phyloP scores from a whole-genome alignment of 2,113 vertebrate species.

The Coreoperca whiteheadi region DNA sequence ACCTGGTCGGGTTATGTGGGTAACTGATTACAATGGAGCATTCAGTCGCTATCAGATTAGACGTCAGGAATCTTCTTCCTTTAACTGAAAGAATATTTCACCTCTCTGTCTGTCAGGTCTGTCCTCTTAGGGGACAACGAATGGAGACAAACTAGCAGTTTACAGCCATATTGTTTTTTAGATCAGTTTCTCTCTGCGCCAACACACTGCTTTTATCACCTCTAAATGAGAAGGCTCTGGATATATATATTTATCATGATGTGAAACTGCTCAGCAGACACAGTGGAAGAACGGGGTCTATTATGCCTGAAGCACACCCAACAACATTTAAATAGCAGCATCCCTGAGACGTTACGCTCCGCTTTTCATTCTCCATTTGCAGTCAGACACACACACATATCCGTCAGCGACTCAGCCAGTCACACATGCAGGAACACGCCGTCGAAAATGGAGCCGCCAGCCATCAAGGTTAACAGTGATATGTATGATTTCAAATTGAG shows the following conservation, averaged over 20 bases:
- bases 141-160: slow-evolving; percentile 10
- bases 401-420: slow-evolving; percentile 25
- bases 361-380: slow-evolving; percentile 49
- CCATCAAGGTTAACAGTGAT: slow-evolving; percentile 62
- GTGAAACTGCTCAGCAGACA: slow-evolving; percentile 18
- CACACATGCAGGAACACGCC: slow-evolving; percentile 8
- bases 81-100: slow-evolving; percentile 62
- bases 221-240: slow-evolving; percentile 15
- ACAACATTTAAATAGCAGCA: slow-evolving; percentile 45
- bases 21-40: slow-evolving; percentile 54
- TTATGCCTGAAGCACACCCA: slow-evolving; percentile 35
- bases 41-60: slow-evolving; percentile 65
- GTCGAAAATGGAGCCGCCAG: slow-evolving; percentile 29
- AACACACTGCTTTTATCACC: slow-evolving; percentile 32
- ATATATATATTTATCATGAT: slow-evolving; percentile 21
- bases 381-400: slow-evolving; percentile 26
- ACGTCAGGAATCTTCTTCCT: slow-evolving; percentile 50
- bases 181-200: background rate
- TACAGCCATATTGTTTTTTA: slow-evolving; percentile 16
- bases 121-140: slow-evolving; percentile 45
- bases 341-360: slow-evolving; percentile 20
- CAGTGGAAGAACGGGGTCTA: slow-evolving; percentile 5
- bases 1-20: slow-evolving; percentile 36
- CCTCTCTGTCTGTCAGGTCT: slow-evolving; percentile 22
- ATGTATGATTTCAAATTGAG: slow-evolving; percentile 63